phyloP scores from a whole-genome alignment of 2,888 invertebrate species.

The Hetaerina titia region DNA sequence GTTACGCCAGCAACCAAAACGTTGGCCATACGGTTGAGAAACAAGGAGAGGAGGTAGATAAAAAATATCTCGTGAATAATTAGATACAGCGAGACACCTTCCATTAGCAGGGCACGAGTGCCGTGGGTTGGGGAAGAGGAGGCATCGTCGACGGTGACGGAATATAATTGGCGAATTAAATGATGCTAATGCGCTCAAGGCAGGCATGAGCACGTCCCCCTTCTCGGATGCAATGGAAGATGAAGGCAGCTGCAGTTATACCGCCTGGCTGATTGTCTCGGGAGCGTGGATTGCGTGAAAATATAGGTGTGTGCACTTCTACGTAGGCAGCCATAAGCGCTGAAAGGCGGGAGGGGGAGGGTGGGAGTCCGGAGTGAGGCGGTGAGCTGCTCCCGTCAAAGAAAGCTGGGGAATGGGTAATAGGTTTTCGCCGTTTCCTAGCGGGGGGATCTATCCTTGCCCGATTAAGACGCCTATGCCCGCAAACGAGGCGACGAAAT shows the following conservation, averaged over 20 bases:
- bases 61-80: background rate
- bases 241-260: background rate
- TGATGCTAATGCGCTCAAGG: background rate
- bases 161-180: constrained; percentile 35
- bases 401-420: background rate
- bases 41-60: background rate
- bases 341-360: background rate
- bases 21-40: background rate
- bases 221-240: background rate
- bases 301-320: background rate
- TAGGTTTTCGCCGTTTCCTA: background rate
- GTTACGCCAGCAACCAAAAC: background rate
- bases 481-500: background rate
- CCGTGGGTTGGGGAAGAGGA: background rate
- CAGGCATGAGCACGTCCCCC: background rate
- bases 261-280: background rate
- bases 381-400: background rate
- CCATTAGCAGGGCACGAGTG: background rate
- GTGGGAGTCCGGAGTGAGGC: background rate
- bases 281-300: background rate
- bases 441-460: background rate
- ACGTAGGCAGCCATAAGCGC: background rate
- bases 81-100: background rate
- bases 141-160: background rate
- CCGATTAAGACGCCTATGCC: background rate